Percentiles rank a stretch among this genome's conserved stretches.
Evolutionary conservation across 1,140 invertebrate species (phyloP).

Genomic region (Drosophila nigrodunni): DNA sequence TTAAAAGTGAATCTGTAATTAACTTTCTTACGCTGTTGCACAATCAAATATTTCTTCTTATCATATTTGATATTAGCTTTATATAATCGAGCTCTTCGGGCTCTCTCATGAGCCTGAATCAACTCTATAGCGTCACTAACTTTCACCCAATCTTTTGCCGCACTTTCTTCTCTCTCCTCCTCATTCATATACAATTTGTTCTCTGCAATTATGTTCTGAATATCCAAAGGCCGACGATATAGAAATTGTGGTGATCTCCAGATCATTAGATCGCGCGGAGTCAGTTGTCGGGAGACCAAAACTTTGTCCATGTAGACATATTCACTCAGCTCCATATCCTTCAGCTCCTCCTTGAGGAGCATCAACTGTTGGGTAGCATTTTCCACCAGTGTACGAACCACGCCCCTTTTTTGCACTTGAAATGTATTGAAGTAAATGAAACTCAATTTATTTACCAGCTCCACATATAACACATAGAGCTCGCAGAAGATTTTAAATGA

Average conservation of each 20-base stretch:
- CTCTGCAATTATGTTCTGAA: conserved; percentile 64
- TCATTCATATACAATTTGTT: conserved; percentile 67
- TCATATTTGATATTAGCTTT: conserved; percentile 73
- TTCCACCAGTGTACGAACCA: conserved; percentile 86
- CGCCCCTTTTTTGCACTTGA: conserved; percentile 88
- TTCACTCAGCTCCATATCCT: conserved; percentile 85
- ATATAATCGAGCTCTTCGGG: conserved; percentile 86
- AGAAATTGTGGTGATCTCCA: conserved; percentile 79
- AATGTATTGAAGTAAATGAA: conserved; percentile 87
- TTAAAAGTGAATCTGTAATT: conserved; percentile 76
- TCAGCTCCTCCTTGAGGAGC: conserved; percentile 84
- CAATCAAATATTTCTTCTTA: conserved; percentile 55
- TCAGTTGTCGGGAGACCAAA: conserved; percentile 87
- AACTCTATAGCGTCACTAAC: conserved; percentile 80
- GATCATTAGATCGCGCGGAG: conserved; percentile 85
- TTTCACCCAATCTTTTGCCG: conserved; percentile 39
- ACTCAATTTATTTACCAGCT: conserved; percentile 71
- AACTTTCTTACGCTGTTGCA: conserved; percentile 53
- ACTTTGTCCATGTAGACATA: conserved; percentile 88
- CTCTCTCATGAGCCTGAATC: conserved; percentile 86
- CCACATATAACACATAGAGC: conserved; percentile 73
- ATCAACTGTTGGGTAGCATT: conserved; percentile 68
- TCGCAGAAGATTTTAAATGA: conserved; percentile 75
- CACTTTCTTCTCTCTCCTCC: conserved; percentile 50
- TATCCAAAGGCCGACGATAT: conserved; percentile 66